phyloP scores from a whole-genome alignment of 2,888 invertebrate species.

The Lithosia quadra region DNA sequence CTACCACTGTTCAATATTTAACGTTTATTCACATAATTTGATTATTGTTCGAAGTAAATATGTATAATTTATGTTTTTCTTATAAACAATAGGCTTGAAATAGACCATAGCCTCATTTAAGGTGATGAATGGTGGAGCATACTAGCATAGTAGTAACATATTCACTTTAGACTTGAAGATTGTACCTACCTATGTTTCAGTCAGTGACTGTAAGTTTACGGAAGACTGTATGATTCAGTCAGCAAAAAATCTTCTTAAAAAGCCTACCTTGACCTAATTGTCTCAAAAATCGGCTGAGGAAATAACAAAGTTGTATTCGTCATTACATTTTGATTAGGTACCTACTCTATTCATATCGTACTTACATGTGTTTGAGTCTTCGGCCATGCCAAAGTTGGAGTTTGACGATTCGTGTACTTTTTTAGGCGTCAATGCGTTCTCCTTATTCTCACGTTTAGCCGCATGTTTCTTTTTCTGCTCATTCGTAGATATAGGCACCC shows the following conservation, averaged over 20 bases:
- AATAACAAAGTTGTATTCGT: not conserved
- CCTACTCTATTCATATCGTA: conserved; percentile 15
- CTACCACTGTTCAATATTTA: not conserved
- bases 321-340: not conserved
- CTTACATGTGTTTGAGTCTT: conserved; percentile 97
- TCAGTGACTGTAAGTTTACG: too few species aligned
- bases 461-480: conserved; percentile 92
- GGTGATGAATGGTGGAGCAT: too few species aligned
- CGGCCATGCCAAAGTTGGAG: conserved; percentile 94
- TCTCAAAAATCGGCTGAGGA: conserved; percentile 20
- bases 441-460: conserved; percentile 91
- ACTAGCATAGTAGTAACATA: too few species aligned
- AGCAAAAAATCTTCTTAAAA: not conserved
- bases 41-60: too few species aligned
- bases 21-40: too few species aligned
- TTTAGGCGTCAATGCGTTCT: conserved; percentile 91
- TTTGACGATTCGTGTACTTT: conserved; percentile 90
- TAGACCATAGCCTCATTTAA: too few species aligned
- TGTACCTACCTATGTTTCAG: too few species aligned
- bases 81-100: too few species aligned
- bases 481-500: conserved; percentile 96
- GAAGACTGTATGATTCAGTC: too few species aligned
- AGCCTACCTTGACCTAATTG: conserved; percentile 44
- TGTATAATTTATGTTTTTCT: too few species aligned
- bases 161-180: too few species aligned